Evolutionary conservation across 2,888 invertebrate genomes (phyloP).

Genomic region (Ernsta delagoae): DNA sequence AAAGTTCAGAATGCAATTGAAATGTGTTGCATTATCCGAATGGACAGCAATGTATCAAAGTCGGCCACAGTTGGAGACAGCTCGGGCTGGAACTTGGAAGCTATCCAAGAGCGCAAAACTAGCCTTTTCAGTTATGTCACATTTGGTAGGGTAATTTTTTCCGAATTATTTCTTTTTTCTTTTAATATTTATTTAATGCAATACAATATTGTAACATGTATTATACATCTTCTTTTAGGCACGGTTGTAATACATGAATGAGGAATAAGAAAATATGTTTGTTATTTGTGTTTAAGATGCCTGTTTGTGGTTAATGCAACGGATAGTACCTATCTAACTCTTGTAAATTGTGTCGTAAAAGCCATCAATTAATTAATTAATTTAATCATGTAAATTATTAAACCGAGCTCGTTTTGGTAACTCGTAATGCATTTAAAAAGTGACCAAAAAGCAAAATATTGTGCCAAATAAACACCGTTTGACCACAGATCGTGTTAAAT

Average conservation of each 20-base stretch:
- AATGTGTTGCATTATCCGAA: conserved; percentile 10
- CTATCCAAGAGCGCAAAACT: conserved; percentile 7
- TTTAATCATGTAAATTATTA: neutral
- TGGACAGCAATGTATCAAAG: conserved; percentile 29
- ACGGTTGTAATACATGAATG: too few relatives aligned
- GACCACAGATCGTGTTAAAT: conserved; percentile 24
- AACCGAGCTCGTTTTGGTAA: neutral
- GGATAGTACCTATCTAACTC: too few relatives aligned
- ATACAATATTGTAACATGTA: too few relatives aligned
- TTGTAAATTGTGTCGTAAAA: too few relatives aligned
- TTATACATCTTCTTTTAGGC: too few relatives aligned
- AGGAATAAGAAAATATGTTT: too few relatives aligned
- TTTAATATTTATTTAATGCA: too few relatives aligned
- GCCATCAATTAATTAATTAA: too few relatives aligned
- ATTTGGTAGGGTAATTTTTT: neutral
- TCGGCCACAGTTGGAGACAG: conserved; percentile 26
- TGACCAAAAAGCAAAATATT: conserved; percentile 21
- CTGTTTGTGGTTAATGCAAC: too few relatives aligned
- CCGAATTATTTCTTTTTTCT: too few relatives aligned
- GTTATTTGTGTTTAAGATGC: too few relatives aligned
- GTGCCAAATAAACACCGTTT: conserved; percentile 9
- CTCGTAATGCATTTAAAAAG: neutral
- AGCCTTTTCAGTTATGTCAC: neutral
- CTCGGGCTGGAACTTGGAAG: conserved; percentile 17
- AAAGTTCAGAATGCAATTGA: conserved; percentile 22